These are phyloP conservation scores for Macroteleia sp. DNA, from an alignment of 2,888 invertebrate species.

Conservation along the genomic window DNA sequence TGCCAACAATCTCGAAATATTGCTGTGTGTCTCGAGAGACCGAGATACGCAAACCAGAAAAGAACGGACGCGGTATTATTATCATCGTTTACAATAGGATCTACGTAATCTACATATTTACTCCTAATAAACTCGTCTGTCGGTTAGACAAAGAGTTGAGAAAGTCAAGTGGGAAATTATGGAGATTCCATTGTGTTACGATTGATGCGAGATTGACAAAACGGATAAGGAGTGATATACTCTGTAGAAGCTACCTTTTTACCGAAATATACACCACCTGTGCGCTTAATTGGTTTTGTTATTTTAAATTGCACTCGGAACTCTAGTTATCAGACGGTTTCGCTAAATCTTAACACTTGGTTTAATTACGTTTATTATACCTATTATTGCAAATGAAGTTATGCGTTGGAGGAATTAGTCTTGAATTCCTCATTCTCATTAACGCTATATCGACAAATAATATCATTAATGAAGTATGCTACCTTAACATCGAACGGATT, in stretches of 20 bases:
- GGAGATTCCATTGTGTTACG: background rate
- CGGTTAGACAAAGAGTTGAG: slow-evolving; percentile 1
- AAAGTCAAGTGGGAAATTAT: slow-evolving; percentile 17
- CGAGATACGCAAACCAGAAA: slow-evolving; percentile 23
- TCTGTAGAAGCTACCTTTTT: too few relatives aligned
- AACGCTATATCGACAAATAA: too few relatives aligned
- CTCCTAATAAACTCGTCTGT: slow-evolving; percentile 22
- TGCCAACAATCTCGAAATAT: slow-evolving; percentile 74
- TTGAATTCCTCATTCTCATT: too few relatives aligned
- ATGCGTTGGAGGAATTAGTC: too few relatives aligned
- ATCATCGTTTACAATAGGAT: slow-evolving; percentile 22
- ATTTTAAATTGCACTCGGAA: too few relatives aligned
- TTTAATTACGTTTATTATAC: too few relatives aligned
- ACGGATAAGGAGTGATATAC: background rate
- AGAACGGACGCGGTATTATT: slow-evolving; percentile 19
- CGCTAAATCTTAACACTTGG: too few relatives aligned
- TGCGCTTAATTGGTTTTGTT: background rate
- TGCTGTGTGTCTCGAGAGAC: too few relatives aligned
- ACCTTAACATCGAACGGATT: too few relatives aligned
- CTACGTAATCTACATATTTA: slow-evolving; percentile 34
- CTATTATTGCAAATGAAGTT: too few relatives aligned
- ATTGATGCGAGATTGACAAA: background rate
- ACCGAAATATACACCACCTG: background rate
- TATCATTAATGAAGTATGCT: too few relatives aligned
- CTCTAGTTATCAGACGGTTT: too few relatives aligned